Conservation (phyloP, 2,797 vertebrate genomes). For the Buphagus erythrorhynchus region DNA sequence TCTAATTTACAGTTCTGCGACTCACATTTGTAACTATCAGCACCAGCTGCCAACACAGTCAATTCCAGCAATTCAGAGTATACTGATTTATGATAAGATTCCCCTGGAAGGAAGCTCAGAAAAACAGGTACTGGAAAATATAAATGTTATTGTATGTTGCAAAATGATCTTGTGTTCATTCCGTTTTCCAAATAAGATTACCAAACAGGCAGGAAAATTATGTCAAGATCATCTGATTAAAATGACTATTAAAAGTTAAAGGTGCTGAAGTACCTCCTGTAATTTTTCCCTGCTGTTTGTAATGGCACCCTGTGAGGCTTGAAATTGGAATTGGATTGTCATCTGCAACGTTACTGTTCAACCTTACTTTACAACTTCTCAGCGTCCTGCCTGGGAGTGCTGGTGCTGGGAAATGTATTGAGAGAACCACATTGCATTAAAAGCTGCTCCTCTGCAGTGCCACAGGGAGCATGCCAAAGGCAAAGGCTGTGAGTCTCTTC, state of each 20-base stretch:
- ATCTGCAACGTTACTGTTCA: not conserved
- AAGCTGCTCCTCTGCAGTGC: not conserved
- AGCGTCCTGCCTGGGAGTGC: not conserved
- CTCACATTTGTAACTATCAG: constrained; percentile 60
- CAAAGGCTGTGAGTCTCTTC: not conserved
- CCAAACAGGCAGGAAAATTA: constrained; percentile 49
- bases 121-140: constrained; percentile 33
- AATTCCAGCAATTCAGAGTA: constrained; percentile 31
- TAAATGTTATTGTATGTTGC: not conserved
- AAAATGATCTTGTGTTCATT: constrained; percentile 31
- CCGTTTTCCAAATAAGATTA: constrained; percentile 16
- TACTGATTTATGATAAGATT: constrained; percentile 62
- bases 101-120: constrained; percentile 23
- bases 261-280: constrained; percentile 22
- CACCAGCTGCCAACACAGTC: constrained; percentile 43
- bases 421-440: not conserved
- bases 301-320: constrained; percentile 62
- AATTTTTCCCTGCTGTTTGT: constrained; percentile 57
- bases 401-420: not conserved
- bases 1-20: constrained; percentile 55
- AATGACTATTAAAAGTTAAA: constrained; percentile 56
- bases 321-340: constrained; percentile 63
- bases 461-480: not conserved
- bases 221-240: constrained; percentile 55
- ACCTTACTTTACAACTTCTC: not conserved